Evolutionary conservation across 1,140 invertebrate species (phyloP), one percentile per base, ranked within the genome.

Genomic region (Episyrphus balteatus): DNA sequence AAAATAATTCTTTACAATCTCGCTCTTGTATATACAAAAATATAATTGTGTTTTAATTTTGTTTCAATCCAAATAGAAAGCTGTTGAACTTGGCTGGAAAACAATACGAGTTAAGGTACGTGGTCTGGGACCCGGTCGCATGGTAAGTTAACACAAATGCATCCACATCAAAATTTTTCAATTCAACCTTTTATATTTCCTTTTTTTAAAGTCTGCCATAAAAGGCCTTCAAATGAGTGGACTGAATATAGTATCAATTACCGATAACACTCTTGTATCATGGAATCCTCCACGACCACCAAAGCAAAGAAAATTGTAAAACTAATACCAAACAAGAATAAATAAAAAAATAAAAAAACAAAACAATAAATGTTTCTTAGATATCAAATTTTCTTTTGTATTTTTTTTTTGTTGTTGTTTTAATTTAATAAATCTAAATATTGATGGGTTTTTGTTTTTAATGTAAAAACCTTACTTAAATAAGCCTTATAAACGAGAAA

Each of bases 171-270:
- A 5, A 38, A 38, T 38, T 14, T 38, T 38, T 5, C 6, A 38
- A 14, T 5, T 38, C 36, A 3, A 38, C 11, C 15, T 42, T 48
- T 34, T 42, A 26, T 49, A 32, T 26, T 19, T 44, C 44, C 59
- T 49, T 58, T 58, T 55, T 55, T 77, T 78, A 47, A 69, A 91
- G 87, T 81, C 88, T 47, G 81, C 88, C n/a, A 80, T 97, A 32
- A 96, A 95, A 77, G 93, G 92, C 6, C 63, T 98, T 13, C 80
- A 91, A 69, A 86, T 93, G 80, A 80, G 83, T 44, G 92, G 92
- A 8, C 55, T 96, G 14, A 79, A 92, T 49, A 83, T 97, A 48
- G 74, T 94, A 15, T 95, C 91, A 12, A 77, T 98, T 15, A 93
- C 92, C 7, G 93, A 98, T 67, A 77, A 72, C 50, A 96, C 93